Conservation (phyloP, 1,140 invertebrate species). For the Tetraneura akinire region DNA sequence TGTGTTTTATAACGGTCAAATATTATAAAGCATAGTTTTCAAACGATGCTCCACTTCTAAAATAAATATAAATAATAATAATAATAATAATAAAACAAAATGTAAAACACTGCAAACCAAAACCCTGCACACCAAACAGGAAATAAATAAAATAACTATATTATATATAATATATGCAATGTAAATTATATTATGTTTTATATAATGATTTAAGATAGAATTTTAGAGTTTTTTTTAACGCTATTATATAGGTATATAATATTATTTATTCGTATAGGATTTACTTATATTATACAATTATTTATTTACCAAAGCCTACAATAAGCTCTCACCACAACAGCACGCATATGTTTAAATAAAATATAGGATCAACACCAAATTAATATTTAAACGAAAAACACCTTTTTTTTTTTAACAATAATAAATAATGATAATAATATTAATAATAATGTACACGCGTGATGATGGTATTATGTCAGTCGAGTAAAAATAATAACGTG, state of each 20-base stretch:
- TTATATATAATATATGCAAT: constrained; percentile 7
- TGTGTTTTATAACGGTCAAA: constrained; percentile 34
- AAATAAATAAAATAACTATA: constrained; percentile 31
- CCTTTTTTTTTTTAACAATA: constrained; percentile 8
- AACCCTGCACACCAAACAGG: constrained; percentile 47
- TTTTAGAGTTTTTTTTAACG: not conserved
- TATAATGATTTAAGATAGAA: constrained; percentile 2
- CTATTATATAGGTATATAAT: not conserved
- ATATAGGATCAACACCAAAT: constrained; percentile 17
- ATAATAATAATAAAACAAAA: constrained; percentile 33
- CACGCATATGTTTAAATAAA: constrained; percentile 27
- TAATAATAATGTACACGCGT: not conserved
- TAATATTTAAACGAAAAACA: not conserved
- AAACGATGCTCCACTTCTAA: constrained; percentile 38
- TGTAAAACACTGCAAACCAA: constrained; percentile 43
- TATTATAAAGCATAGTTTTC: constrained; percentile 19
- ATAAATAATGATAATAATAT: constrained; percentile 2
- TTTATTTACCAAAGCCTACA: constrained; percentile 45
- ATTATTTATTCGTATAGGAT: constrained; percentile 13
- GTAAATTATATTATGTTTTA: constrained; percentile 23
- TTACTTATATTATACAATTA: constrained; percentile 9
- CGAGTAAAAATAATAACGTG: not conserved
- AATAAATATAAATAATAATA: not conserved
- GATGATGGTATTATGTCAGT: not conserved
- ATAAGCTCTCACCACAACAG: constrained; percentile 33